Base-by-base conservation (phyloP, 2,113 vertebrate genomes). In the Myiozetetes cayanensis region DNA sequence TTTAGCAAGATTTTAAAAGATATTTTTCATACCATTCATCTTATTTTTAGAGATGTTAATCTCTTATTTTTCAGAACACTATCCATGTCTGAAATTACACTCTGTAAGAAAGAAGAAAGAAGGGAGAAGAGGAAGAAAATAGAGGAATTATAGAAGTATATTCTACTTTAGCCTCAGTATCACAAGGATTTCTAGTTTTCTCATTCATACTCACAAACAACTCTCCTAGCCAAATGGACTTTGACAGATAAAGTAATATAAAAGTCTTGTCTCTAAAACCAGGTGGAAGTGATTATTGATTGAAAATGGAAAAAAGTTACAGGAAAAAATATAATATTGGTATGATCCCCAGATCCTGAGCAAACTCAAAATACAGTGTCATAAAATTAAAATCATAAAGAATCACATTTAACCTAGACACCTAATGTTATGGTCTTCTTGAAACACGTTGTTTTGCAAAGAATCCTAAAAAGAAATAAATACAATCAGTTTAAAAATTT, bases 311-410 rank as follows among this genome's bases (percentile, higher is more conserved):
- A 70, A 96, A 68, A 76, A 78, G 23, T 28, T 70, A 61, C 12
- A 43, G 27, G 56, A 74, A 83, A 58, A 35, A 55, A 55, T 62
- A 52, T 5, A 50, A 61, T 70, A 44, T 43, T n/a, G 19, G 1
- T 89, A 67, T 87, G 28, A 43, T 31, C 50, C 4, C 33, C 33
- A 28, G 16, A 61, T 74, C 82, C 2, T 0, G 16, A 76, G 49
- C 21, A 37, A 86, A 75, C 8, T 62, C 84, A 80, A 81, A 94
- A 86, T 71, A 73, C 2, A 27, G 2, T 3, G 47, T n/a, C 72
- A 78, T 10, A 37, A 81, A 88, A 86, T 91, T 92, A 76, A 96
- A 96, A 80, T 74, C 56, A 90, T 12, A 85, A 88, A 85, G 65
- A 47, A 44, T 93, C 71, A 52, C 70, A 50, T 87, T 93, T 93